Conservation (phyloP, 2,113 vertebrate species). For the Phasianus colchicus region DNA sequence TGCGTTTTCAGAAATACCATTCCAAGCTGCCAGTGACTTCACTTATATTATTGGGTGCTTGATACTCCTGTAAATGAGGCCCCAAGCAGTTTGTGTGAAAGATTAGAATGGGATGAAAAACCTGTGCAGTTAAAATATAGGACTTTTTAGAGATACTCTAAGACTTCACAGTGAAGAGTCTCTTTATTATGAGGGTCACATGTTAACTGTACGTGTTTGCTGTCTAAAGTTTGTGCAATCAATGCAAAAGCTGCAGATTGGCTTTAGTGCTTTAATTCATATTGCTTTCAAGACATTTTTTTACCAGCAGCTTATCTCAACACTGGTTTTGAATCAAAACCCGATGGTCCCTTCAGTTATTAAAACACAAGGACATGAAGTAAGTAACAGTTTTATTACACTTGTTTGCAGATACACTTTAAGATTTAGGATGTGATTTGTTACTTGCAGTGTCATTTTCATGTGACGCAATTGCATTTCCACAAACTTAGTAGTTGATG, state of each 20-base stretch:
- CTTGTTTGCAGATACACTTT: background rate
- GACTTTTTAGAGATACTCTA: background rate
- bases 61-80: slow-evolving; percentile 21
- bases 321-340: background rate
- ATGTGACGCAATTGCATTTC: background rate
- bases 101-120: slow-evolving; percentile 51
- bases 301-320: background rate
- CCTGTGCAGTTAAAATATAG: slow-evolving; percentile 21
- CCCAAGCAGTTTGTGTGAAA: slow-evolving; percentile 30
- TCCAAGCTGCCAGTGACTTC: slow-evolving; percentile 26
- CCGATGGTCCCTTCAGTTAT: background rate
- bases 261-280: accelerated
- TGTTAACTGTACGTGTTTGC: background rate
- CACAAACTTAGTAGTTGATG: background rate
- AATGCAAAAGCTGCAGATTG: background rate
- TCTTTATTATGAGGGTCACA: background rate
- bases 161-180: background rate
- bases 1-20: background rate
- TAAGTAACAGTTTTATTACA: background rate
- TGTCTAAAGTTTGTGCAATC: background rate
- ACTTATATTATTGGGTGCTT: background rate
- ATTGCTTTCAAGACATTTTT: background rate
- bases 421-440: background rate
- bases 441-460: background rate
- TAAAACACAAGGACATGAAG: background rate